Percentiles rank a stretch among this genome's conserved stretches.
Conservation (phyloP, 2,113 vertebrate species). For the Dasypus novemcinctus region DNA sequence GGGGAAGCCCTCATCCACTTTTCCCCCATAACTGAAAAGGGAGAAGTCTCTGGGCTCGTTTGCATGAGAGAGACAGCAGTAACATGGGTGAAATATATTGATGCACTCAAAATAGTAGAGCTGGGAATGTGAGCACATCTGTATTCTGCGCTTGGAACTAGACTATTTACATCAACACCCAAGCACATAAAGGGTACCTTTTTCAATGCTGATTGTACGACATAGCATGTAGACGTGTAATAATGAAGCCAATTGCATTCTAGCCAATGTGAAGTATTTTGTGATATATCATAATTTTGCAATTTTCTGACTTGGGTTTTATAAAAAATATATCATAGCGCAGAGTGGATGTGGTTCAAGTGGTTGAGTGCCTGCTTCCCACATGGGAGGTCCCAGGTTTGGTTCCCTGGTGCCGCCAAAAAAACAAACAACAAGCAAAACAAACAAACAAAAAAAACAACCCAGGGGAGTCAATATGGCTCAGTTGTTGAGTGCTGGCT, state of each 20-base stretch:
- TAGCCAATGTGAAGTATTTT: neutral
- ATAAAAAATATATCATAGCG: neutral
- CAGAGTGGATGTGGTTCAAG: too few relatives aligned
- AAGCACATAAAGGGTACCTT: neutral
- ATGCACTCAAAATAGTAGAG: rapidly evolving
- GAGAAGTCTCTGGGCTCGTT: too few relatives aligned
- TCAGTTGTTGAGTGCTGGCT: too few relatives aligned
- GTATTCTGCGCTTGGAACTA: rapidly evolving
- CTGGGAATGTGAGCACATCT: rapidly evolving
- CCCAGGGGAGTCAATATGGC: too few relatives aligned
- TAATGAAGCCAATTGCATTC: rapidly evolving
- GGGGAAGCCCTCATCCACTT: too few relatives aligned
- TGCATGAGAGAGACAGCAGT: rapidly evolving
- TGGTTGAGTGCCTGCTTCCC: too few relatives aligned
- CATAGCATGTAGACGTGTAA: rapidly evolving
- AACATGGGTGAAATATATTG: rapidly evolving
- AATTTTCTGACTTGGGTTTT: neutral
- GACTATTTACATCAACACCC: neutral
- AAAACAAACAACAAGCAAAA: too few relatives aligned
- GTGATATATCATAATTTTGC: too few relatives aligned
- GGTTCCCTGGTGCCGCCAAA: too few relatives aligned
- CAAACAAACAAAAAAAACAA: too few relatives aligned
- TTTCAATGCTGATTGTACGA: rapidly evolving
- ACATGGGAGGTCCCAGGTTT: too few relatives aligned
- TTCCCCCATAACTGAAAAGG: too few relatives aligned